Conservation (phyloP, 2,888 invertebrate genomes). For the Torymus tubicola region DNA sequence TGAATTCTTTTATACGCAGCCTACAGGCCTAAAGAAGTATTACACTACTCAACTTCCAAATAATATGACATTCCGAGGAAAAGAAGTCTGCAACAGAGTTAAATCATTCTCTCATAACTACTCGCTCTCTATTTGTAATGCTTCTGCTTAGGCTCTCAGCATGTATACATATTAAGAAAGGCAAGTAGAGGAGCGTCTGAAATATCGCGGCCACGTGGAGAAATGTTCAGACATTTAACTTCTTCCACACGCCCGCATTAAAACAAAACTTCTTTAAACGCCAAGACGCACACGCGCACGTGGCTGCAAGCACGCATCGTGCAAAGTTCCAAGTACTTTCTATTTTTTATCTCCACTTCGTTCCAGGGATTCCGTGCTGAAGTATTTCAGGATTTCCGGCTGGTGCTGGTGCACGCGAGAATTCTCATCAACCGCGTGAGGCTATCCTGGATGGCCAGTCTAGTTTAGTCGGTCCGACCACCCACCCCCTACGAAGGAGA, state of each 20-base stretch:
- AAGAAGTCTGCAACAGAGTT: too few species aligned
- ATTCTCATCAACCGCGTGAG: constrained; percentile 22
- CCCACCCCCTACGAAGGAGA: too few species aligned
- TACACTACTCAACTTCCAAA: too few species aligned
- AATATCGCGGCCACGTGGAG: constrained; percentile 5
- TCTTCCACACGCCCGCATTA: constrained; percentile 1
- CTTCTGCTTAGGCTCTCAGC: neutral
- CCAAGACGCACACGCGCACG: neutral
- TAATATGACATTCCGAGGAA: too few species aligned
- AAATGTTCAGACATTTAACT: constrained; percentile 15
- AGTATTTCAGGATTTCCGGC: constrained; percentile 31
- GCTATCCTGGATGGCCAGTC: neutral
- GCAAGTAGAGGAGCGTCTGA: neutral
- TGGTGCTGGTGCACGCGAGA: neutral
- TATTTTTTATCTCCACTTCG: constrained; percentile 24
- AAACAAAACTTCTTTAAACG: constrained; percentile 20
- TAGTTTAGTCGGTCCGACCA: too few species aligned
- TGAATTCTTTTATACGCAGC: too few species aligned
- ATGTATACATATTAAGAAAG: neutral
- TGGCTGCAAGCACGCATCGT: neutral
- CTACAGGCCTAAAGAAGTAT: too few species aligned
- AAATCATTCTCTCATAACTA: constrained; percentile 10
- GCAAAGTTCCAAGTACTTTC: constrained; percentile 14
- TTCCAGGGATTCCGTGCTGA: constrained; percentile 10
- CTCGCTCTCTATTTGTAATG: constrained; percentile 26